Evolutionary conservation across 2,113 vertebrate species (phyloP).

Genomic region (Albula goreensis): DNA sequence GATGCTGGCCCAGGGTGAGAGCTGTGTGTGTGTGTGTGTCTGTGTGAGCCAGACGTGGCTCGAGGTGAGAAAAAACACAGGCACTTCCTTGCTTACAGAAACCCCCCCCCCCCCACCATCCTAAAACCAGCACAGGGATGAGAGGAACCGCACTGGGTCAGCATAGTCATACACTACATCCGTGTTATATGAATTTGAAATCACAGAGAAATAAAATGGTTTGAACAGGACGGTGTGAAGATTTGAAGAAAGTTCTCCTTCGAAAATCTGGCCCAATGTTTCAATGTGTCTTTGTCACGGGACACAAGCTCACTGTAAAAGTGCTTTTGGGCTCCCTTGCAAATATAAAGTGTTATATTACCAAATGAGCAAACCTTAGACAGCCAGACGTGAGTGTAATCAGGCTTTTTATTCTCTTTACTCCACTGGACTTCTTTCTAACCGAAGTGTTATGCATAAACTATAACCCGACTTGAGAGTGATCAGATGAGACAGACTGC

Average conservation of each 20-base stretch:
- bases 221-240: too few species aligned
- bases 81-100: background rate
- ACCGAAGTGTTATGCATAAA: background rate
- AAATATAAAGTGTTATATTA: background rate
- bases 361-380: too few species aligned
- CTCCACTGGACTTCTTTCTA: background rate
- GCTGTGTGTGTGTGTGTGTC: background rate
- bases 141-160: too few species aligned
- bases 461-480: too few species aligned
- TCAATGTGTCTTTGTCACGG: background rate
- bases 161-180: too few species aligned
- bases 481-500: background rate
- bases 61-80: background rate
- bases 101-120: background rate
- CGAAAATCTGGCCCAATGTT: background rate
- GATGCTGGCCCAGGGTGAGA: background rate
- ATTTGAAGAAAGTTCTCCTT: too few species aligned
- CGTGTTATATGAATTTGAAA: too few species aligned
- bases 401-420: background rate
- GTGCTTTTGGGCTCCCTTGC: background rate
- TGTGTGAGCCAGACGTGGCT: background rate
- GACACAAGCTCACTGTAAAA: background rate
- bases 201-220: too few species aligned
- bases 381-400: too few species aligned
- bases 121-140: too few species aligned